A percentile compares a stretch with the other conserved stretches of the same genome.
These are phyloP conservation scores for Eubasilissa splendida DNA, from an alignment of 2,888 invertebrate species.

Conservation along the genomic window DNA sequence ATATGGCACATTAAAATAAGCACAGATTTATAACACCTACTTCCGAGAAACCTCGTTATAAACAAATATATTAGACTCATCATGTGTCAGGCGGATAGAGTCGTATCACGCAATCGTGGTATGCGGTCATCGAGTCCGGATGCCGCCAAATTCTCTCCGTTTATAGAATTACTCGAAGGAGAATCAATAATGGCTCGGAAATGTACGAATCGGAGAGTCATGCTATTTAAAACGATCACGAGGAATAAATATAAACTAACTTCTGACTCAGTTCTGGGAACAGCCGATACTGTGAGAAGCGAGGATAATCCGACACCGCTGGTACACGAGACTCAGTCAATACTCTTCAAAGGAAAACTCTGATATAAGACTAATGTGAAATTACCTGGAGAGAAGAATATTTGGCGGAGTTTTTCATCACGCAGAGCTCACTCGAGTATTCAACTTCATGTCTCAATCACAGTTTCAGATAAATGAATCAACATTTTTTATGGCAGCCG, in stretches of 20 bases:
- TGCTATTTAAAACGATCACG: slow-evolving; percentile 32
- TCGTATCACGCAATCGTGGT: background rate
- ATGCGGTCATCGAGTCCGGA: slow-evolving; percentile 20
- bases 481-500: too few species aligned
- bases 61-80: background rate
- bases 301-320: background rate
- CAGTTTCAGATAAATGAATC: too few species aligned
- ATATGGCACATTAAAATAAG: too few species aligned
- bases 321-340: background rate
- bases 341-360: background rate
- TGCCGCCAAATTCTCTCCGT: slow-evolving; percentile 23
- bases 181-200: slow-evolving; percentile 20
- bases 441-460: too few species aligned
- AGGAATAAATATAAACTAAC: background rate
- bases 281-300: background rate
- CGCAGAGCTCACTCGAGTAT: too few species aligned
- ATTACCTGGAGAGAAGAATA: too few species aligned
- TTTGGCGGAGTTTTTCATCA: too few species aligned
- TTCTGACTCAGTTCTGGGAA: background rate
- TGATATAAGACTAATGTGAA: too few species aligned
- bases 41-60: slow-evolving; percentile 30
- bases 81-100: too few species aligned
- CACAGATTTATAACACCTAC: background rate
- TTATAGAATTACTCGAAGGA: background rate
- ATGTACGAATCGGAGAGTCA: slow-evolving; percentile 13